Percentiles rank a stretch among this genome's conserved stretches.
These are phyloP conservation scores for Cetonia aurata DNA, from an alignment of 2,888 invertebrate genomes.

Conservation along the genomic window DNA sequence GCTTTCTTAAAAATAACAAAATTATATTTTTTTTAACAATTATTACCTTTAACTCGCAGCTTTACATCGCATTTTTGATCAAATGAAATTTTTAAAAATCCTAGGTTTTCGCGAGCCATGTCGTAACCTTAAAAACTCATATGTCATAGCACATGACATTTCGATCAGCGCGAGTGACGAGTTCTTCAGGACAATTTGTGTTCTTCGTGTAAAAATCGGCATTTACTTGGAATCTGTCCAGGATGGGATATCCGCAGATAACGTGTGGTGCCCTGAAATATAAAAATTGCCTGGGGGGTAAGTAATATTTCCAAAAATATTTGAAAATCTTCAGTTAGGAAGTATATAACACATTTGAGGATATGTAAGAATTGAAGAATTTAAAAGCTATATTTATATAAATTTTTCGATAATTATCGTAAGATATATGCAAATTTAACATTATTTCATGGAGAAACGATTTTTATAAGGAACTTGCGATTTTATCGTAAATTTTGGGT, in stretches of 20 bases:
- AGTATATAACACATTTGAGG: background rate
- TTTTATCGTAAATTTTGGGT: background rate
- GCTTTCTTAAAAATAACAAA: conserved; percentile 31
- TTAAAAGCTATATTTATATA: background rate
- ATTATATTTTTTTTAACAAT: background rate
- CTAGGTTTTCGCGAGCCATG: conserved; percentile 23
- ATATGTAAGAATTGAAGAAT: background rate
- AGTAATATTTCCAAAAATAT: conserved; percentile 12
- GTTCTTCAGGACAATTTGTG: conserved; percentile 15
- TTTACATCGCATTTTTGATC: conserved; percentile 28
- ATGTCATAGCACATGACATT: conserved; percentile 48
- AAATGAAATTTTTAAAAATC: conserved; percentile 41
- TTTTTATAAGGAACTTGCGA: background rate
- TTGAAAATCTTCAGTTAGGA: conserved; percentile 19
- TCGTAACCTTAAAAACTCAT: conserved; percentile 44
- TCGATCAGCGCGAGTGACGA: conserved; percentile 20
- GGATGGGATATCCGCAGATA: background rate
- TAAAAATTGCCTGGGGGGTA: background rate
- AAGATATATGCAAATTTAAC: no score
- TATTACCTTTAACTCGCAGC: background rate
- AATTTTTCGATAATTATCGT: background rate
- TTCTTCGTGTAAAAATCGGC: conserved; percentile 12
- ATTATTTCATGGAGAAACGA: no score
- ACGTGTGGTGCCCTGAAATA: background rate
- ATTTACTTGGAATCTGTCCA: background rate